Evolutionary conservation across 2,888 invertebrate species (phyloP), one percentile per base, ranked within the genome.

Genomic region (Ptychoptera contaminata): DNA sequence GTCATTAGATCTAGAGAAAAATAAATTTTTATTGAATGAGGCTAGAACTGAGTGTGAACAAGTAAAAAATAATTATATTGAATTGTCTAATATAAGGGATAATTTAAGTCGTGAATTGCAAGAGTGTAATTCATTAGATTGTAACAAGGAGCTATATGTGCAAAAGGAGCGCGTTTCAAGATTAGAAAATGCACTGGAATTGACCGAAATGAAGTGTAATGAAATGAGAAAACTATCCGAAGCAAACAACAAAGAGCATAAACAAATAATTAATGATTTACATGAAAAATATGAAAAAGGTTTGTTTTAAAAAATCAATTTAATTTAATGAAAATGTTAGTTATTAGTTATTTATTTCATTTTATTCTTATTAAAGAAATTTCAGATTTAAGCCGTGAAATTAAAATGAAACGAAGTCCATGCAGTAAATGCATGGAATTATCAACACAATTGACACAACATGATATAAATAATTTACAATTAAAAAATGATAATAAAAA

Each of bases 81-180:
- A 76, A 59, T 74, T 75, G 3, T 76, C 76, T 48, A 72, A 72
- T 48, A 67, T 71, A 7, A 73, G 77, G 40, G 78, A 78, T 46
- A 57, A 71, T n/a, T 60, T 74, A 5, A 60, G 68, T 16, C 68
- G 71, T 49, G 73, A 77, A 54, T 55, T 77, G 37, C 72, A 70
- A 51, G 71, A 76, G 42, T 51, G 73, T 35, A 69, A 71, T 49
- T 68, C 69, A 47, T 63, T 57, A 38, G 73, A 74, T 9, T 61
- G 61, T 8, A 54, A 67, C 0, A 69, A 69, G 48, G 65, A 69
- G 44, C 57, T 74, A 54, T 69, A 70, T 47, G 67, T 64, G 52
- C 66, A 74, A 52, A 74, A 65, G 39, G 70, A 70, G 32, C 74
- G 74, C 51, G 60, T 74, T 16, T 70, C 72, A 1, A 68, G 67